phyloP scores from a whole-genome alignment of 2,888 invertebrate genomes.

The Chymomyza procnemis region DNA sequence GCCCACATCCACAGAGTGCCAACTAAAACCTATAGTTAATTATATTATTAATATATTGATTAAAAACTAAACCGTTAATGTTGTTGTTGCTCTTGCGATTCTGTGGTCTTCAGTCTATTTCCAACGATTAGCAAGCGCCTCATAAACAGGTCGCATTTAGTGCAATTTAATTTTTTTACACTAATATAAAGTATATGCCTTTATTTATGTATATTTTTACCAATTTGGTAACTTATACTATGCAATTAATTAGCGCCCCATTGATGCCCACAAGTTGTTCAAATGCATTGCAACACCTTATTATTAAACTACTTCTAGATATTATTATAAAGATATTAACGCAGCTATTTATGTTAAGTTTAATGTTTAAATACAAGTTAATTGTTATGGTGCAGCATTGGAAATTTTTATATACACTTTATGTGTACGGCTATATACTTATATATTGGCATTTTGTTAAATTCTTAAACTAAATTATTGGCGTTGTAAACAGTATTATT shows the following conservation, averaged over 20 bases:
- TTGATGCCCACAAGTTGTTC: constrained; percentile 67
- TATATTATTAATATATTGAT: background rate
- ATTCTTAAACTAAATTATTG: constrained; percentile 45
- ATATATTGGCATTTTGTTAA: constrained; percentile 49
- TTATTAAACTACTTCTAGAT: constrained; percentile 15
- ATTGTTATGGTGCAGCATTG: constrained; percentile 62
- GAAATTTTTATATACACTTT: constrained; percentile 41
- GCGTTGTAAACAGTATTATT: constrained; percentile 70
- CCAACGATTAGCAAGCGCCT: constrained; percentile 21
- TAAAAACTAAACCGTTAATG: background rate
- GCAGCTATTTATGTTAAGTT: constrained; percentile 3
- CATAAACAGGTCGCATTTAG: constrained; percentile 48
- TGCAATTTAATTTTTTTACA: constrained; percentile 37
- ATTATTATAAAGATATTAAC: constrained; percentile 37
- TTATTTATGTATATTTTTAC: constrained; percentile 41
- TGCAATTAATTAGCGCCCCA: constrained; percentile 48
- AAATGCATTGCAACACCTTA: constrained; percentile 58
- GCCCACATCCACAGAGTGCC: background rate
- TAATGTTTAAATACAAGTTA: constrained; percentile 54
- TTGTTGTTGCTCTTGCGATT: background rate
- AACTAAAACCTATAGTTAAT: background rate
- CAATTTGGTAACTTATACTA: background rate
- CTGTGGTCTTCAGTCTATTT: constrained; percentile 48
- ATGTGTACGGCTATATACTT: constrained; percentile 9
- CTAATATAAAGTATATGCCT: constrained; percentile 40